Base-by-base conservation (phyloP, 1,140 invertebrate genomes). In the Drosophila mojavensis region DNA sequence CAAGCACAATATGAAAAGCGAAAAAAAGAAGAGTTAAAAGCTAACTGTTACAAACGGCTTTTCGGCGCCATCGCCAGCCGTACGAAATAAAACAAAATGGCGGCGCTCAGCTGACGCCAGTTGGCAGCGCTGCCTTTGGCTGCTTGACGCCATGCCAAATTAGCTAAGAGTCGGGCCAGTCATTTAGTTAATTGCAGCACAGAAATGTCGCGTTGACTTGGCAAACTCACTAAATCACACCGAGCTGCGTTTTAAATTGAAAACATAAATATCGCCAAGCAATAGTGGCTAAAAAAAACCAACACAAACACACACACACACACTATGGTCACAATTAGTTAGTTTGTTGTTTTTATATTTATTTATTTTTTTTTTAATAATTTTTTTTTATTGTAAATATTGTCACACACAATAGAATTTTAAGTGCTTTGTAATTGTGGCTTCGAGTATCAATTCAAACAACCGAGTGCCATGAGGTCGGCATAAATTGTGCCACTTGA, bases 151-250 rank as follows among this genome's bases (percentile, higher is more conserved):
- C 80, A 84, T 56, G 80, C 84, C 74, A 90, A 88, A 89, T 88
- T 84, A 88, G 84, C 79, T 74, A 79, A 88, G 64, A 74, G 84
- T 84, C 79, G 50, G 70, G 69, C 77, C 62, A 83, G 62, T 71
- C 84, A 84, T 88, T 88, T 78, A 84, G 80, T 88, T 88, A 88
- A 88, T 89, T 88, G 84, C 62, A 43, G 45, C 69, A 68, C 61
- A 73, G 53, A 73, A 73, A 53, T 68, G 58, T 74, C 51, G 59
- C 47, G 39, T 53, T 20, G 41, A 53, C 28, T 58, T 41, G 56
- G 66, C 39, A 51, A 48, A 17, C 43, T 36, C 61, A 63, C 45
- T 71, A 65, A 75, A 75, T 78, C 65, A 71, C 65, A 71, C 39
- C 3, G 20, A n/a, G 47, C 59, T 33, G 51, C 24, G 65, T 70